phyloP scores from a whole-genome alignment of 2,797 vertebrate species.

The Salarias fasciatus region DNA sequence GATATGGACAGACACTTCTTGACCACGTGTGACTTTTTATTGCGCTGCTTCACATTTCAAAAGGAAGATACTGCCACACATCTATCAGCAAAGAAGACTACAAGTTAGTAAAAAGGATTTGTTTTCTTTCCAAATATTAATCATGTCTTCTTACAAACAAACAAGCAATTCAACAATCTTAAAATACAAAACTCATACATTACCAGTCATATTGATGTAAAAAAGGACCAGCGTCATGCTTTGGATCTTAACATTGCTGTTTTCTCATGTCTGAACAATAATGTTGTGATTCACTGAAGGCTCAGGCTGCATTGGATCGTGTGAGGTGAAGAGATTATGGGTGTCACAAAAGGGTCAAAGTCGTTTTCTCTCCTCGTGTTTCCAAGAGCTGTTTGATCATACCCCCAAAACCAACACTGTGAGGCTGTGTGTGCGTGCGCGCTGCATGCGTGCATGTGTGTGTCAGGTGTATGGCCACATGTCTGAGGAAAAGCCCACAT shows the following conservation, averaged over 20 bases:
- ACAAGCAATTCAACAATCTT: conserved; percentile 66
- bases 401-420: conserved; percentile 60
- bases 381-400: conserved; percentile 63
- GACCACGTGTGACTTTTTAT: conserved; percentile 81
- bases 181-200: conserved; percentile 68
- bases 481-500: conserved; percentile 6
- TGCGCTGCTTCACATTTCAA: conserved; percentile 77
- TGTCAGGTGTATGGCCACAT: conserved; percentile 21
- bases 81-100: conserved; percentile 81
- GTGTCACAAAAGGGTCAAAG: conserved; percentile 68
- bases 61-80: conserved; percentile 78
- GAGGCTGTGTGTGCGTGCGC: no score
- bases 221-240: conserved; percentile 57
- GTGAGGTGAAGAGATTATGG: conserved; percentile 45
- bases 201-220: conserved; percentile 55
- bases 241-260: conserved; percentile 31
- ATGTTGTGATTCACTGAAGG: conserved; percentile 36
- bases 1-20: conserved; percentile 63
- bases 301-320: conserved; percentile 51
- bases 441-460: no score
- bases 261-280: conserved; percentile 29
- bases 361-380: conserved; percentile 61
- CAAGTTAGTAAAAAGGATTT: conserved; percentile 80
- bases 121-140: conserved; percentile 70
- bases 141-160: conserved; percentile 76